Base-by-base conservation (phyloP, 2,113 vertebrate species). In the Cettia cetti region DNA sequence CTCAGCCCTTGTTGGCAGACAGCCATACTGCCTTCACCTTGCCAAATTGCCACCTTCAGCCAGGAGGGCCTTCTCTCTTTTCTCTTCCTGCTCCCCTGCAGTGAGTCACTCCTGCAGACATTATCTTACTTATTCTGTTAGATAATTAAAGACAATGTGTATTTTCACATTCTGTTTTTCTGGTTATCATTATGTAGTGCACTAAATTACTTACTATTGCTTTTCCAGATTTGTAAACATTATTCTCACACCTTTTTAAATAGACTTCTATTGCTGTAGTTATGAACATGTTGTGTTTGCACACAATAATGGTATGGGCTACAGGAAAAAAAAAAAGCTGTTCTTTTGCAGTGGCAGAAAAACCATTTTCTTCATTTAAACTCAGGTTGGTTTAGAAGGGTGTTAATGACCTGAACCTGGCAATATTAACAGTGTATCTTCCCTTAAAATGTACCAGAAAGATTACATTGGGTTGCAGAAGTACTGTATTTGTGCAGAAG, bases 211-310 rank as follows among this genome's bases (percentile, higher is more conserved):
- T 72, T 57, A 13, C n/a, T 57, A 39, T 8, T 86, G 79, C 61
- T 85, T 85, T 80, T 90, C 31, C 31, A 54, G 42, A 39, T 86
- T 53, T 77, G 63, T 69, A 90, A 93, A 92, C 42, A 70, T 74
- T 90, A 40, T 69, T 86, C 42, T 94, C 86, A 80, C 83, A 90
- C 89, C 80, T 95, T 92, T 80, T 82, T 2, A 61, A 95, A 76
- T 57, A 89, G 82, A 56, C 10, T 26, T 24, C 28, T 93, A 60
- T 49, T 82, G 44, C 63, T 76, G 49, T 90, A 90, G 92, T 83
- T 88, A 92, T 23, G 61, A 92, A 61, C 57, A 57, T 52, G 42
- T 44, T 95, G 76, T 92, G 76, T 93, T 93, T 88, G 79, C 59
- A 90, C 53, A 76, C 77, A 86, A 69, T 72, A 61, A 33, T 23